These are phyloP conservation scores for Patella ulyssiponensis DNA, from an alignment of 2,888 invertebrate species.

Conservation along the genomic window DNA sequence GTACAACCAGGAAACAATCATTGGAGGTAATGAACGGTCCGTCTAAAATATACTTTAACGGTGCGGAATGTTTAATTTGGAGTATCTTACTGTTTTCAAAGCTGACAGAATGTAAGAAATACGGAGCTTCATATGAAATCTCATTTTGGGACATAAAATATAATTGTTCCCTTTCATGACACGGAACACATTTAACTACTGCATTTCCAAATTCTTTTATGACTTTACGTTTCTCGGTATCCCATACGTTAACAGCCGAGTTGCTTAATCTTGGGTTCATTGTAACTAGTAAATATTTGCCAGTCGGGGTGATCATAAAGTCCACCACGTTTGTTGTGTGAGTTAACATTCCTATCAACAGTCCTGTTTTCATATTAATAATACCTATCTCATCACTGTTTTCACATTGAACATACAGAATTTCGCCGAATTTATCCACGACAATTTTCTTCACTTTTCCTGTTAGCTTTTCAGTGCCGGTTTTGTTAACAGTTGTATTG, in stretches of 20 bases:
- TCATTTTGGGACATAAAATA: conserved; percentile 57
- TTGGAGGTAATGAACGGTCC: conserved; percentile 64
- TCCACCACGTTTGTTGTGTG: conserved; percentile 62
- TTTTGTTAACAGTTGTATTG: background rate
- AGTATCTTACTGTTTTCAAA: conserved; percentile 47
- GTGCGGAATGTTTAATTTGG: conserved; percentile 51
- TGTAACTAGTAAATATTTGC: conserved; percentile 63
- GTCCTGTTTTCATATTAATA: conserved; percentile 66
- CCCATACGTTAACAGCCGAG: conserved; percentile 65
- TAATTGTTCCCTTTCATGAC: conserved; percentile 46
- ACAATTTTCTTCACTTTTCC: conserved; percentile 59
- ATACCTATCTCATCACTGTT: conserved; percentile 69
- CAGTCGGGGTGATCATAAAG: conserved; percentile 62
- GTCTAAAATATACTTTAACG: conserved; percentile 53
- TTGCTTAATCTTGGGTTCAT: conserved; percentile 52
- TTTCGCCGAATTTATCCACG: conserved; percentile 52
- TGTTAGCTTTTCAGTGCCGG: conserved; percentile 58
- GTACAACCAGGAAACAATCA: conserved; percentile 64
- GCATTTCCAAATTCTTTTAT: conserved; percentile 66
- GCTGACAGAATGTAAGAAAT: conserved; percentile 54
- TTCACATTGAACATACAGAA: conserved; percentile 61
- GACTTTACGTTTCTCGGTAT: conserved; percentile 59
- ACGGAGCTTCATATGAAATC: conserved; percentile 53
- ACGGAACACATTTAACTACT: conserved; percentile 57
- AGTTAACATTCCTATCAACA: conserved; percentile 67